Percentiles rank a stretch among this genome's conserved stretches.
Conservation (phyloP, 2,797 vertebrate genomes). For the Clarias pachynema region DNA sequence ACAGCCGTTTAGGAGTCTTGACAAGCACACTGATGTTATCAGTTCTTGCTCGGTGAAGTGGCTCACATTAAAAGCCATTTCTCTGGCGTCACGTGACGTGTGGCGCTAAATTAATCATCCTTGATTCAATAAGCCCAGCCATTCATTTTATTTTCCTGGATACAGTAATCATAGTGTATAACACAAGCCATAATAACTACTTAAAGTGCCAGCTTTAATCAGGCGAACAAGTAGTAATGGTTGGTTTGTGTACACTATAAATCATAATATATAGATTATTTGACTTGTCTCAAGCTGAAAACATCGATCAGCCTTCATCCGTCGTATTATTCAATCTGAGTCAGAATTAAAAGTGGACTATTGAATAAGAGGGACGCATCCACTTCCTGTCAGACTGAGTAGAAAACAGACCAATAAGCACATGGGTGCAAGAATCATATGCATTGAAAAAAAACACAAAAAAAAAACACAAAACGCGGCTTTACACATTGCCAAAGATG, state of each 20-base stretch:
- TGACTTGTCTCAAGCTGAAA: constrained; percentile 66
- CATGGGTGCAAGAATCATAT: constrained; percentile 65
- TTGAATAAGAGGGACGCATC: constrained; percentile 36
- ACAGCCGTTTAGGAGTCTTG: constrained; percentile 30
- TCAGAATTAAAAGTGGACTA: constrained; percentile 67
- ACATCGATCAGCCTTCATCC: constrained; percentile 74
- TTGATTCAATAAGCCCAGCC: constrained; percentile 55
- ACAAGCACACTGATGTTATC: constrained; percentile 32
- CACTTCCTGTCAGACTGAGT: constrained; percentile 31
- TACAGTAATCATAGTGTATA: constrained; percentile 53
- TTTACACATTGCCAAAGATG: constrained; percentile 71
- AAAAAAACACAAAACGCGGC: constrained; percentile 72
- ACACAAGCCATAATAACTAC: constrained; percentile 51
- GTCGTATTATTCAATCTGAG: constrained; percentile 71
- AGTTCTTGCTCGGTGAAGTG: constrained; percentile 36
- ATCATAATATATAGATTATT: constrained; percentile 59
- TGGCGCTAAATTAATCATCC: constrained; percentile 58
- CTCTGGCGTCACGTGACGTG: constrained; percentile 47
- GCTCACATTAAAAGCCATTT: constrained; percentile 45
- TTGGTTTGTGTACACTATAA: constrained; percentile 58
- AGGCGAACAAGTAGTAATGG: constrained; percentile 52
- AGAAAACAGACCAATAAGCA: constrained; percentile 27
- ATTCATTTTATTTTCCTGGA: constrained; percentile 54
- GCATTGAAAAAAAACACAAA: constrained; percentile 65
- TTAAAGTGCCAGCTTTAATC: constrained; percentile 53